Conservation (phyloP, 2,797 vertebrate genomes). For the Carcharodon carcharias region DNA sequence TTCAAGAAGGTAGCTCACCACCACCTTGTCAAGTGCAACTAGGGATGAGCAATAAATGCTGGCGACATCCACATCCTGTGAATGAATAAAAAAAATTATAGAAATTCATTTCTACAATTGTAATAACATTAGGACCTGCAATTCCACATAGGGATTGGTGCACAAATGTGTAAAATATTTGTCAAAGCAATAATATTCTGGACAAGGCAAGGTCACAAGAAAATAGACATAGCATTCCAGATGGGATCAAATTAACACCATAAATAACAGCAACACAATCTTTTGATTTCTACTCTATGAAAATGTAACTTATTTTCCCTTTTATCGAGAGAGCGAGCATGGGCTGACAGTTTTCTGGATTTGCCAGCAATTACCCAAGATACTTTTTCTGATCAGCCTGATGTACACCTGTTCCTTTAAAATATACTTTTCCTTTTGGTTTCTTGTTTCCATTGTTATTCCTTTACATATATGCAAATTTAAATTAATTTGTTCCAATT, state of each 20-base stretch:
- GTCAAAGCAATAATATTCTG: neutral
- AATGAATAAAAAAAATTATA: neutral
- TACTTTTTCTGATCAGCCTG: neutral
- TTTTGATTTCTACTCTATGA: neutral
- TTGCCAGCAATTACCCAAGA: neutral
- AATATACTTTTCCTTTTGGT: neutral
- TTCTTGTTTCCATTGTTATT: neutral
- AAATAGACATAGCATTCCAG: neutral
- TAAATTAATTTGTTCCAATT: neutral
- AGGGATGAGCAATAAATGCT: no score
- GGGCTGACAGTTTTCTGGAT: neutral
- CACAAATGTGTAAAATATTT: neutral
- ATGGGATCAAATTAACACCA: neutral
- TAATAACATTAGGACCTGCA: neutral
- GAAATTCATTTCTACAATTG: neutral
- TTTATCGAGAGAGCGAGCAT: neutral
- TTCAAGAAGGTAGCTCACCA: no score
- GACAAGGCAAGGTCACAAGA: neutral
- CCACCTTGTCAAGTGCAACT: no score
- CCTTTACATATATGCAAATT: neutral
- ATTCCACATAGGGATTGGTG: neutral
- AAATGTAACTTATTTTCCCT: neutral
- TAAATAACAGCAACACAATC: neutral
- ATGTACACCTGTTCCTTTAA: neutral
- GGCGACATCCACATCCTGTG: no score